A percentile compares a stretch with the other conserved stretches of the same genome.
Conservation (phyloP, 2,113 vertebrate genomes). For the Pomatostomus ruficeps region DNA sequence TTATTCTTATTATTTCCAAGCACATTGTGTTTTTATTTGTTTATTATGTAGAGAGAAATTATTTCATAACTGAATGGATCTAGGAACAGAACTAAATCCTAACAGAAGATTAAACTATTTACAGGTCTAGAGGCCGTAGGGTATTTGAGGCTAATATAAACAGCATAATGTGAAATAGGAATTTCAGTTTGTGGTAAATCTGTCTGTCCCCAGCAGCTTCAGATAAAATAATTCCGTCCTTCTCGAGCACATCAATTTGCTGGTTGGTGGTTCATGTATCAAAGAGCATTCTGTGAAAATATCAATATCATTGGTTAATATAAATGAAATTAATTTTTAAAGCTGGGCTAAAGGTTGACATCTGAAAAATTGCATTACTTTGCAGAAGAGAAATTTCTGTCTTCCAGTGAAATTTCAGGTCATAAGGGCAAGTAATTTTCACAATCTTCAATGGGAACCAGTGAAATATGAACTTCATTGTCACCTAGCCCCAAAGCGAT, state of each 20-base stretch:
- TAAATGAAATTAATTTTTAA: constrained; percentile 92
- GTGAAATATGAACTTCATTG: constrained; percentile 91
- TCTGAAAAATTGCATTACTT: constrained; percentile 89
- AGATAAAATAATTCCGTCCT: constrained; percentile 77
- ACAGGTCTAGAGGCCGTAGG: constrained; percentile 53
- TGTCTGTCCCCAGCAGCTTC: constrained; percentile 71
- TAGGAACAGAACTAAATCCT: constrained; percentile 41
- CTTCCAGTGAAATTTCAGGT: constrained; percentile 87
- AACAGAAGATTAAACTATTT: constrained; percentile 68
- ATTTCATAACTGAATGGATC: constrained; percentile 24
- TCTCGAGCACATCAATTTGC: constrained; percentile 76
- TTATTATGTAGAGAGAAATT: background rate
- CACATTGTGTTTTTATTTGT: background rate
- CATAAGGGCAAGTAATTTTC: constrained; percentile 86
- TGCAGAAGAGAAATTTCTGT: constrained; percentile 86
- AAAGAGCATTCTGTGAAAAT: constrained; percentile 80
- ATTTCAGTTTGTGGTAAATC: constrained; percentile 77
- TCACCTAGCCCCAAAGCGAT: constrained; percentile 85
- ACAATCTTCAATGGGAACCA: constrained; percentile 83
- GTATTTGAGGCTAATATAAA: constrained; percentile 69
- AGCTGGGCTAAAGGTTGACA: constrained; percentile 87
- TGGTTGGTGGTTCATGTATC: constrained; percentile 80
- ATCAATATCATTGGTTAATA: constrained; percentile 90
- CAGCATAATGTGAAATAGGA: constrained; percentile 73
- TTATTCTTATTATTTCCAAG: background rate